Percentiles rank a stretch among this genome's conserved stretches.
Evolutionary conservation across 2,797 vertebrate species (phyloP).

Genomic region (Hydrocynus forskahlii): DNA sequence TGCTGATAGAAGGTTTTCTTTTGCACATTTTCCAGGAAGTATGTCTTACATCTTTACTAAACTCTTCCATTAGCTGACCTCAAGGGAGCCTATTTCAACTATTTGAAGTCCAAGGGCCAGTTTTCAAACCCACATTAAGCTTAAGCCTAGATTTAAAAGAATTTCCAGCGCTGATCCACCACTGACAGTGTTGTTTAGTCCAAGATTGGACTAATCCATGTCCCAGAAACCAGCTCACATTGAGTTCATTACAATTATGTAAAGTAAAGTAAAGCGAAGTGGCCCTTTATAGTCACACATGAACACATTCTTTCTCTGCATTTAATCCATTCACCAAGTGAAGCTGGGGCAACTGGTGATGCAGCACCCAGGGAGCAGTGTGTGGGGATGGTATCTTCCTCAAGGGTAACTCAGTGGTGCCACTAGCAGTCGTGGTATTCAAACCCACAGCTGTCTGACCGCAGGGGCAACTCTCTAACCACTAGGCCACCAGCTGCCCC

Average conservation of each 20-base stretch:
- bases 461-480: no score
- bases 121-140: neutral
- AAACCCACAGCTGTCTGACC: no score
- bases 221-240: neutral
- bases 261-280: no score
- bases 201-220: neutral
- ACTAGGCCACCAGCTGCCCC: no score
- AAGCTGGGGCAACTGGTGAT: no score
- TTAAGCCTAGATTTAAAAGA: neutral
- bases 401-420: no score
- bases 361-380: no score
- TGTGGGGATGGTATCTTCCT: no score
- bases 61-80: neutral
- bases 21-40: neutral
- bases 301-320: no score
- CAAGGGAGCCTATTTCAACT: neutral
- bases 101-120: constrained; percentile 3
- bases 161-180: neutral
- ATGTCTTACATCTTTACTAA: constrained; percentile 1
- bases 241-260: neutral
- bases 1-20: neutral
- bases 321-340: no score
- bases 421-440: no score
- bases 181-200: neutral
- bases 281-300: no score